A percentile compares a stretch with the other conserved stretches of the same genome.
These are phyloP conservation scores for Pardosa pseudoannulata DNA, from an alignment of 2,888 invertebrate species.

Conservation along the genomic window DNA sequence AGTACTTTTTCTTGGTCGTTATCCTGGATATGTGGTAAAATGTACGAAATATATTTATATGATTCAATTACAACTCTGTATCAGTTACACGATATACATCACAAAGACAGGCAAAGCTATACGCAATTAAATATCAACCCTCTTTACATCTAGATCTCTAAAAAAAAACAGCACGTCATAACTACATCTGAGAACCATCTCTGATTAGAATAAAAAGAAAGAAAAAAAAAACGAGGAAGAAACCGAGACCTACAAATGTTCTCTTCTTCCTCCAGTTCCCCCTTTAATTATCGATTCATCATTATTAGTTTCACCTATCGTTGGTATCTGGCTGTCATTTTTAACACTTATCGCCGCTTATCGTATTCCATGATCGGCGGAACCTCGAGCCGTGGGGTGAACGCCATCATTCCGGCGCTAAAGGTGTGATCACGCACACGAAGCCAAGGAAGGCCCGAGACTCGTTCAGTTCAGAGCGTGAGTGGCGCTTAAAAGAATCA, in stretches of 20 bases:
- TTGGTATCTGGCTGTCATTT: constrained; percentile 30
- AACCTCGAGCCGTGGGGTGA: constrained; percentile 3
- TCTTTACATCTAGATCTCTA: too few relatives aligned
- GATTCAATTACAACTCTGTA: too few relatives aligned
- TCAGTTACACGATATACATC: too few relatives aligned
- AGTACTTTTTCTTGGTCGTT: too few relatives aligned
- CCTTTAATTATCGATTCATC: constrained; percentile 61
- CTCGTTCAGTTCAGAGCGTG: constrained; percentile 18
- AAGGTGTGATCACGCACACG: constrained; percentile 62
- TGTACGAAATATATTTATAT: too few relatives aligned
- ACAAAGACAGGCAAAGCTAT: too few relatives aligned
- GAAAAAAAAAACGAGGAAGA: not conserved
- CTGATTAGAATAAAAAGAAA: too few relatives aligned
- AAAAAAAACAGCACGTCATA: too few relatives aligned
- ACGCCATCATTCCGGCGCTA: constrained; percentile 1
- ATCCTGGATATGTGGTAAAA: too few relatives aligned
- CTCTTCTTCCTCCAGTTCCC: not conserved
- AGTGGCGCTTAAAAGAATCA: constrained; percentile 15
- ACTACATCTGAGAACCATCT: too few relatives aligned
- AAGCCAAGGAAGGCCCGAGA: not conserved
- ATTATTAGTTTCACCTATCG: constrained; percentile 28
- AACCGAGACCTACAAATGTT: too few relatives aligned
- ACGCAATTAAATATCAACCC: too few relatives aligned
- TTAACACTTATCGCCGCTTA: constrained; percentile 41
- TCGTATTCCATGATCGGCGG: constrained; percentile 29